These are phyloP conservation scores for Valencia hispanica DNA, from an alignment of 2,797 vertebrate species.

Conservation along the genomic window DNA sequence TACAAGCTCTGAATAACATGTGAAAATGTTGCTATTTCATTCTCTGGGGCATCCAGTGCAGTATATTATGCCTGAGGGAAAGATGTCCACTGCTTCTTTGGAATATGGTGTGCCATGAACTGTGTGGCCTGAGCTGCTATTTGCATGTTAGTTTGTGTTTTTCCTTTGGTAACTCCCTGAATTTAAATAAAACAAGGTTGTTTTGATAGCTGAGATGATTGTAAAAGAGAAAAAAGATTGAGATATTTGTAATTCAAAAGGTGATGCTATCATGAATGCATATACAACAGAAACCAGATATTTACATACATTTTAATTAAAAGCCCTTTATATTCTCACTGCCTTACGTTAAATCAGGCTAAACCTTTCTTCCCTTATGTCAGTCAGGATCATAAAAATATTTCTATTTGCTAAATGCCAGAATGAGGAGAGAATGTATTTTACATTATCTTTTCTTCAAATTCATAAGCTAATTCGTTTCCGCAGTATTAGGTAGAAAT, in stretches of 20 bases:
- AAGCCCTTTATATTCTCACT: neutral
- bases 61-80: neutral
- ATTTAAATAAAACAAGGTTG: constrained; percentile 3
- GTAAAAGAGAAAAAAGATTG: neutral
- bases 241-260: neutral
- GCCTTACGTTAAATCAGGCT: neutral
- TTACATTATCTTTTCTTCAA: neutral
- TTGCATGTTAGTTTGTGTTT: constrained; percentile 58
- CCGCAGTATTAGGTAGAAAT: neutral
- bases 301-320: no score
- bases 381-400: neutral
- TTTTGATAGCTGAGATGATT: neutral
- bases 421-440: neutral
- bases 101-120: constrained; percentile 1
- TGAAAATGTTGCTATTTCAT: neutral
- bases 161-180: constrained; percentile 4
- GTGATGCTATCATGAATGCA: neutral
- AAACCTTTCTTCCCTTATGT: no score
- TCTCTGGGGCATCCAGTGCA: neutral
- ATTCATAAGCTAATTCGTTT: neutral
- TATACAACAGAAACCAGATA: neutral
- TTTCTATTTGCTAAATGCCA: neutral
- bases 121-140: constrained; percentile 8
- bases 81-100: constrained; percentile 16
- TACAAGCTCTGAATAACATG: neutral